phyloP scores from a whole-genome alignment of 53 echinoderm and acorn worm genomes.

The Glandiceps talaboti region DNA sequence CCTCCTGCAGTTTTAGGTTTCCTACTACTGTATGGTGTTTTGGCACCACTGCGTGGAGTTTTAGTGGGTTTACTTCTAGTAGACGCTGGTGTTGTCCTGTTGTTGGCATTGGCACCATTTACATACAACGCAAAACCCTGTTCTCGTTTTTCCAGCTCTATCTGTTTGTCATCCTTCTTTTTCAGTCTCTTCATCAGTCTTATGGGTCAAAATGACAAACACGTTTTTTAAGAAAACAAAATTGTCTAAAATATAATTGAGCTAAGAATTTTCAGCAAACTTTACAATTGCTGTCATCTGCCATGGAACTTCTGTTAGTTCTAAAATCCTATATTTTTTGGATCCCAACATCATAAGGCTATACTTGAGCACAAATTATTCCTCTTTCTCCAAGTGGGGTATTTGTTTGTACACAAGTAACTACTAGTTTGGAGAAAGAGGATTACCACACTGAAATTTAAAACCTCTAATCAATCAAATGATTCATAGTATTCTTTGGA shows the following conservation, averaged over 20 bases:
- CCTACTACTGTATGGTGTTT: conserved; percentile 33
- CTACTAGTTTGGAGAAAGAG: too few relatives aligned
- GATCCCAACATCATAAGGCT: too few relatives aligned
- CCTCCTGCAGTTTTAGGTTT: conserved; percentile 97
- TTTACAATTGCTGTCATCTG: too few relatives aligned
- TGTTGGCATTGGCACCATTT: conserved; percentile 67
- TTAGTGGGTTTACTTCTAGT: not conserved
- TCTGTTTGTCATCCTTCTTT: conserved; percentile 87
- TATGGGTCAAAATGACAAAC: not conserved
- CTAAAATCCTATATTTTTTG: not conserved
- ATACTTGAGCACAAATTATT: too few relatives aligned
- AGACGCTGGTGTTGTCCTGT: not conserved
- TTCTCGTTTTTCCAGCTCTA: conserved; percentile 72
- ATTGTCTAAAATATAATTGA: not conserved
- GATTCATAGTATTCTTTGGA: too few relatives aligned
- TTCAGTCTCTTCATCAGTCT: conserved; percentile 77
- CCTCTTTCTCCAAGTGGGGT: too few relatives aligned
- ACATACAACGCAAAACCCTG: conserved; percentile 87
- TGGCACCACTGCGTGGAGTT: conserved; percentile 5
- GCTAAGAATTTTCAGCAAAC: too few relatives aligned
- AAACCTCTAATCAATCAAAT: too few relatives aligned
- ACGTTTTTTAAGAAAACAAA: not conserved
- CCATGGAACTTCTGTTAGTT: too few relatives aligned
- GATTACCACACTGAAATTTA: too few relatives aligned
- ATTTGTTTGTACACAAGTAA: too few relatives aligned